Conservation (phyloP, 2,797 vertebrate genomes). For the Phyllotis vaccarum region DNA sequence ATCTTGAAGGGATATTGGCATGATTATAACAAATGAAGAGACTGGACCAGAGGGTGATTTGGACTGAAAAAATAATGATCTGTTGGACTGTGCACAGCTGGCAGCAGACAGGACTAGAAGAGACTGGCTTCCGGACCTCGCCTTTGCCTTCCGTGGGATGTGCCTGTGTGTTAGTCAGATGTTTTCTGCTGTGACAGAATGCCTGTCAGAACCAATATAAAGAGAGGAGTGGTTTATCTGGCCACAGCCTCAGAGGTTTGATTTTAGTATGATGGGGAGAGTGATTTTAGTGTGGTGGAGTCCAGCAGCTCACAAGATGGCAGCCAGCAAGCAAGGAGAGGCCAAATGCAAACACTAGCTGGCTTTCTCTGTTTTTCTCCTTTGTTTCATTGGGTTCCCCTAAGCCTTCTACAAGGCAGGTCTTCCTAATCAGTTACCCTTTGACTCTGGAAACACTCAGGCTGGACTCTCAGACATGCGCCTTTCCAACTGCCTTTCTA, state of each 20-base stretch:
- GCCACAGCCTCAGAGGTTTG: background rate
- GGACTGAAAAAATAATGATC: background rate
- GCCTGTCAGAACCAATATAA: background rate
- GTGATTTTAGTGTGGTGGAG: too few relatives aligned
- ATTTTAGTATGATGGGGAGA: background rate
- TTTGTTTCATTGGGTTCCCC: too few relatives aligned
- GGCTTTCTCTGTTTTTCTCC: background rate
- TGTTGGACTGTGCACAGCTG: background rate
- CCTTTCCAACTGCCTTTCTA: background rate
- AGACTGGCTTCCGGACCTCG: background rate
- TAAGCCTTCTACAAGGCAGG: background rate
- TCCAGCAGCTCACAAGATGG: rapidly evolving
- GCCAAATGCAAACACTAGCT: background rate
- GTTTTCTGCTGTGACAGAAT: background rate
- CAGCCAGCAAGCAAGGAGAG: background rate
- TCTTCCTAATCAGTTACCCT: background rate
- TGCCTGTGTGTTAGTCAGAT: background rate
- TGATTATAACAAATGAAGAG: background rate
- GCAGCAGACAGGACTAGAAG: background rate
- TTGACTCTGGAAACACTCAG: background rate
- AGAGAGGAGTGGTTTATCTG: background rate
- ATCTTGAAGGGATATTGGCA: background rate
- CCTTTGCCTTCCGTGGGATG: background rate
- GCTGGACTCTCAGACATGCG: background rate
- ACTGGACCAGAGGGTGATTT: background rate